A percentile compares a stretch with the other conserved stretches of the same genome.
phyloP scores from a whole-genome alignment of 2,113 vertebrate species.

The Ibidorhyncha struthersii region DNA sequence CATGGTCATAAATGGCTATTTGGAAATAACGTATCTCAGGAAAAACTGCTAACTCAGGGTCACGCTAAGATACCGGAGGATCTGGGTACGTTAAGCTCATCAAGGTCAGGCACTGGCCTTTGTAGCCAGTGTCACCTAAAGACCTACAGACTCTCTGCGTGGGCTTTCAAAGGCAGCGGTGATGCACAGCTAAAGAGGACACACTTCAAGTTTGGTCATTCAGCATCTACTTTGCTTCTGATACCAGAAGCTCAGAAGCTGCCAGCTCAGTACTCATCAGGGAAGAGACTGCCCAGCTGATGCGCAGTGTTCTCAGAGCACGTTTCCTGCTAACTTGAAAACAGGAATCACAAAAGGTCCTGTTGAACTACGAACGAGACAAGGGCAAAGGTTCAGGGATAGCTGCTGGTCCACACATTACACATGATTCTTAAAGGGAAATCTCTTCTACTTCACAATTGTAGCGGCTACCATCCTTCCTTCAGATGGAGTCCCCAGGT shows the following conservation, averaged over 20 bases:
- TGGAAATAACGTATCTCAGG: background rate
- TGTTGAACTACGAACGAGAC: background rate
- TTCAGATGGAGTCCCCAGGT: background rate
- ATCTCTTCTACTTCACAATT: background rate
- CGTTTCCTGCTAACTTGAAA: background rate
- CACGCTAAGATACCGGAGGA: background rate
- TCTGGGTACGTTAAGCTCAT: background rate
- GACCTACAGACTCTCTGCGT: background rate
- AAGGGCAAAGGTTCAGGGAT: background rate
- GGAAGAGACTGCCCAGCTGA: background rate
- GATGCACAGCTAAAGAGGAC: background rate
- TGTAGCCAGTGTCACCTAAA: background rate
- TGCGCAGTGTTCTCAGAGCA: background rate
- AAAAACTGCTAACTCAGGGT: background rate
- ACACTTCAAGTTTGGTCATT: background rate
- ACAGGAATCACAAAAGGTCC: background rate
- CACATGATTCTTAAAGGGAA: background rate
- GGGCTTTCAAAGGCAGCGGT: background rate
- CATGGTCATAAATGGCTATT: background rate
- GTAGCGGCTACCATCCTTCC: background rate
- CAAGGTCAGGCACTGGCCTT: background rate
- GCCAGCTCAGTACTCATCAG: background rate
- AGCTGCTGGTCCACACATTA: background rate
- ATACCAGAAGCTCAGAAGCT: background rate
- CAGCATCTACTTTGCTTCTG: background rate